Conservation (phyloP, 2,888 invertebrate species). For the Drepana falcataria region DNA sequence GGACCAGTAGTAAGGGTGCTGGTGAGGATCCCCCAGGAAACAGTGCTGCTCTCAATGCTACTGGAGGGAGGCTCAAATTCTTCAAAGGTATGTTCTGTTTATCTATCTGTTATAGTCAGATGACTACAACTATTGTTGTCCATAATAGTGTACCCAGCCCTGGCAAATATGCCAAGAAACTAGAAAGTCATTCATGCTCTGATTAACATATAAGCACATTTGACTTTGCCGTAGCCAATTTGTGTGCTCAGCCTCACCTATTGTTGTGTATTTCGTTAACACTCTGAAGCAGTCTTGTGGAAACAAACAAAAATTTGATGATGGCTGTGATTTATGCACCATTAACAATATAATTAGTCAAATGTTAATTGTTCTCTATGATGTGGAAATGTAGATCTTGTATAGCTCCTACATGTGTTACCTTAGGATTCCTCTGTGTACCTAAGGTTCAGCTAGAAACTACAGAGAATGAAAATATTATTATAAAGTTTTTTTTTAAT, state of each 20-base stretch:
- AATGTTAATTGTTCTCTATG: no score
- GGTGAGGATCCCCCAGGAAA: conserved; percentile 70
- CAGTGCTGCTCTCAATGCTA: conserved; percentile 61
- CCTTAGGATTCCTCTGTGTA: no score
- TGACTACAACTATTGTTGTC: conserved; percentile 12
- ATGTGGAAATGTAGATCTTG: no score
- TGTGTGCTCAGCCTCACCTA: conserved; percentile 64
- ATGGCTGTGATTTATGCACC: not conserved
- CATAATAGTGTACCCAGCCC: not conserved
- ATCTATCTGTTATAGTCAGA: conserved; percentile 14
- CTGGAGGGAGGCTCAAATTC: conserved; percentile 88
- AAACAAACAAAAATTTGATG: conserved; percentile 34
- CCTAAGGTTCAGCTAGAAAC: no score
- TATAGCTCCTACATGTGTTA: no score
- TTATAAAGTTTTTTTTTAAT: no score
- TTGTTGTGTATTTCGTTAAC: conserved; percentile 68
- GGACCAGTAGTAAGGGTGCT: conserved; percentile 80
- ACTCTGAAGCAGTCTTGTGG: conserved; percentile 49
- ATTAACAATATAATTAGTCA: not conserved
- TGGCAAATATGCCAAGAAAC: conserved; percentile 35
- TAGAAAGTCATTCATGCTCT: conserved; percentile 78
- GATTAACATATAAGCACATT: conserved; percentile 66
- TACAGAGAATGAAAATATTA: no score
- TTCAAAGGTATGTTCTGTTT: conserved; percentile 81
- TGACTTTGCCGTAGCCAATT: conserved; percentile 56